These are phyloP conservation scores for Drosophila paranaensis DNA, from an alignment of 2,888 invertebrate species.

Conservation along the genomic window DNA sequence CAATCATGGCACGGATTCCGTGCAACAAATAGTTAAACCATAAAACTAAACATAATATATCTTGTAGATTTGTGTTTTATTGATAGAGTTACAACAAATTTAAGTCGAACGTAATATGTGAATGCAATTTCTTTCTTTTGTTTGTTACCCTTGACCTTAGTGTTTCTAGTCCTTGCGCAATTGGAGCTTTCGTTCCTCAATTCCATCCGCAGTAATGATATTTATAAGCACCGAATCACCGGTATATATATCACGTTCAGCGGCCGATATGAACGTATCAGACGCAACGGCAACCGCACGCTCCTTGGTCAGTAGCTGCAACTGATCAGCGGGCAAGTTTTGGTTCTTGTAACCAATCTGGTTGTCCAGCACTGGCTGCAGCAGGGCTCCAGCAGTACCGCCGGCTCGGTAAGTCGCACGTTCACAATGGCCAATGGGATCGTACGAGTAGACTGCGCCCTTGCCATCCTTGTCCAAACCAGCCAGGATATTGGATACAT, in stretches of 20 bases:
- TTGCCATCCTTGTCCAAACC: slow-evolving; percentile 97
- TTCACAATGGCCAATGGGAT: slow-evolving; percentile 98
- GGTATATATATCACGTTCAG: slow-evolving; percentile 98
- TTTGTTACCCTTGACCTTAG: slow-evolving; percentile 10
- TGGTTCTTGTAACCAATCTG: slow-evolving; percentile 96
- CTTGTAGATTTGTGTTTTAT: slow-evolving; percentile 52
- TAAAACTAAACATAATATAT: not conserved
- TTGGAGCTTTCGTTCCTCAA: slow-evolving; percentile 89
- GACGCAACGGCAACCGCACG: slow-evolving; percentile 94
- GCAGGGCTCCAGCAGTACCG: slow-evolving; percentile 94
- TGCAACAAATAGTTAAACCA: too few relatives aligned
- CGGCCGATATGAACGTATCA: slow-evolving; percentile 98
- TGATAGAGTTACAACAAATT: slow-evolving; percentile 63
- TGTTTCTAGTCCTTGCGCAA: slow-evolving; percentile 92
- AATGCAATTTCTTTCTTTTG: slow-evolving; percentile 22
- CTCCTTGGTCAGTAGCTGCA: slow-evolving; percentile 89
- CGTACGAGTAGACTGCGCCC: slow-evolving; percentile 98
- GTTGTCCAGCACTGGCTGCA: slow-evolving; percentile 98
- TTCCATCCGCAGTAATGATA: slow-evolving; percentile 94
- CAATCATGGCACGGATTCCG: too few relatives aligned
- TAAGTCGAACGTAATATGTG: slow-evolving; percentile 39
- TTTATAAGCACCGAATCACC: slow-evolving; percentile 95
- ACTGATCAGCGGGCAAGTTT: slow-evolving; percentile 85
- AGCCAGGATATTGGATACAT: slow-evolving; percentile 96
- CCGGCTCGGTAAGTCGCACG: slow-evolving; percentile 93